Conservation (phyloP, 1,140 invertebrate genomes). For the Diorhabda sublineata region DNA sequence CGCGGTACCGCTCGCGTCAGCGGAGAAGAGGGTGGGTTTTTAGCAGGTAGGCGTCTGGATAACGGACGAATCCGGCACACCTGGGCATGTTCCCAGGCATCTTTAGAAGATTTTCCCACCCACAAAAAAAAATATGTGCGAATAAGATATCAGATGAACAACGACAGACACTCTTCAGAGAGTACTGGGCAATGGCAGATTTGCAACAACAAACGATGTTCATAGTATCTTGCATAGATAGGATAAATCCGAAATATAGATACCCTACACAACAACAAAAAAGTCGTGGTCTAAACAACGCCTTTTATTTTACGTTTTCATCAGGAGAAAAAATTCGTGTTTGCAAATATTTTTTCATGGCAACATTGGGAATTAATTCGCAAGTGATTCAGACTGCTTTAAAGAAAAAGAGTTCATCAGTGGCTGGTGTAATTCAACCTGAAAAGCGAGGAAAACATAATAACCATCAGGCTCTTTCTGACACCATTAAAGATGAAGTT, state of each 20-base stretch:
- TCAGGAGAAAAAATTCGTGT: constrained; percentile 11
- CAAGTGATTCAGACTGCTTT: background rate
- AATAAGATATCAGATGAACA: constrained; percentile 11
- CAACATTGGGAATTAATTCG: constrained; percentile 5
- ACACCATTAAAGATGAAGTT: background rate
- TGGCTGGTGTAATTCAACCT: background rate
- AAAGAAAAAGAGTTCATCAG: background rate
- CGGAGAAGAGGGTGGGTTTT: too few species aligned
- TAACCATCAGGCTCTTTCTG: background rate
- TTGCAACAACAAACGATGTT: constrained; percentile 9
- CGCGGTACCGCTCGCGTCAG: too few species aligned
- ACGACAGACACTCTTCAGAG: constrained; percentile 8
- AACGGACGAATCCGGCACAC: too few species aligned
- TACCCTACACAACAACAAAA: constrained; percentile 4
- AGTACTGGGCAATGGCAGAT: constrained; percentile 11
- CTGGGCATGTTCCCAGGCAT: too few species aligned
- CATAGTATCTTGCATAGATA: constrained; percentile 7
- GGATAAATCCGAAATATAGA: constrained; percentile 8
- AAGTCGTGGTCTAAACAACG: constrained; percentile 12
- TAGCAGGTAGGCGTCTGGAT: too few species aligned
- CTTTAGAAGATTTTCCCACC: too few species aligned
- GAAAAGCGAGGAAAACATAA: constrained; percentile 6
- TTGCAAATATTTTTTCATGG: constrained; percentile 8
- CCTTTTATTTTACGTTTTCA: constrained; percentile 9
- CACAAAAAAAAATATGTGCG: background rate